phyloP scores from a whole-genome alignment of 1,140 invertebrate genomes.

The Cydia pomonella region DNA sequence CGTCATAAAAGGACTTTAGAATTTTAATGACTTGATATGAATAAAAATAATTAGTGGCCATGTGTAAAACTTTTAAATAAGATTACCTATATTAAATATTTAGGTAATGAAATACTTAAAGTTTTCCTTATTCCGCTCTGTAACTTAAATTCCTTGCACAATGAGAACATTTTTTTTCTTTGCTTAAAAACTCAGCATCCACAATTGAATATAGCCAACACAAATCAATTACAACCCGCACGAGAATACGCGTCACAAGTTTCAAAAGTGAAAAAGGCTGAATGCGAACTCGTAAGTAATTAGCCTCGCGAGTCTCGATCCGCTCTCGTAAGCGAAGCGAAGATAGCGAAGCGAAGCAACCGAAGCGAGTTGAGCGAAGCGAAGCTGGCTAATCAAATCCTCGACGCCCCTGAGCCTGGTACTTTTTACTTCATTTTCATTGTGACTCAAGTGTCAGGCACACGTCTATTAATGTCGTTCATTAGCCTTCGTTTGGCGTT shows the following conservation, averaged over 20 bases:
- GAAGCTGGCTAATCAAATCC: slow-evolving; percentile 14
- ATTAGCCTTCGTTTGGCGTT: not conserved
- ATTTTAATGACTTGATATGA: not conserved
- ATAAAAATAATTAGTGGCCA: not conserved
- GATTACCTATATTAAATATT: not conserved
- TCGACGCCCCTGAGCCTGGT: not conserved
- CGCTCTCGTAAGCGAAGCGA: slow-evolving; percentile 17
- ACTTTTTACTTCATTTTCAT: not conserved
- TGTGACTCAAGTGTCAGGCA: slow-evolving; percentile 11
- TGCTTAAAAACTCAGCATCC: not conserved
- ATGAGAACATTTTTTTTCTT: not conserved
- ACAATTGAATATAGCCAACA: not conserved
- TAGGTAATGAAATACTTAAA: not conserved
- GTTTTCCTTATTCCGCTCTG: not conserved
- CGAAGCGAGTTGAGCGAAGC: slow-evolving; percentile 10
- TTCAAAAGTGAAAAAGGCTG: slow-evolving; percentile 15
- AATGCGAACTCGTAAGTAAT: slow-evolving; percentile 12
- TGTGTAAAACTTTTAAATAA: not conserved
- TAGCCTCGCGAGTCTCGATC: slow-evolving; percentile 15
- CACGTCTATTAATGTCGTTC: not conserved
- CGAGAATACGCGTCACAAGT: not conserved
- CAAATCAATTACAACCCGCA: slow-evolving; percentile 7
- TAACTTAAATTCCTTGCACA: not conserved
- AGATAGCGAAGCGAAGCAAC: not conserved
- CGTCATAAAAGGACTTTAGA: not conserved